These are phyloP conservation scores for Centrocercus urophasianus DNA, from an alignment of 2,113 vertebrate species.

Conservation along the genomic window DNA sequence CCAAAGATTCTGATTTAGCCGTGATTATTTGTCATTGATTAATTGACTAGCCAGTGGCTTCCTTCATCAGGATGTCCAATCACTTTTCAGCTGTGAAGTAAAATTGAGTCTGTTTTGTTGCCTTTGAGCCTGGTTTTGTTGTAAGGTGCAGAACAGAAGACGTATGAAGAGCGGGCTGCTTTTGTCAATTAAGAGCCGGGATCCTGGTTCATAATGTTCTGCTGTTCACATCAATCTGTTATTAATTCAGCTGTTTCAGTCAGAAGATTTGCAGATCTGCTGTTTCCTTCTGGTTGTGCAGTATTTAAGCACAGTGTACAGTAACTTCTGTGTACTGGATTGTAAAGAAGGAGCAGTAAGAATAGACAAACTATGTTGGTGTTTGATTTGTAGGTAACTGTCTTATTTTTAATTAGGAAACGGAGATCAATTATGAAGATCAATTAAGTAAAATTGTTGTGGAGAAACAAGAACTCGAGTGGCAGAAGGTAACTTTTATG, in stretches of 20 bases:
- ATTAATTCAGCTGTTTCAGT: not conserved
- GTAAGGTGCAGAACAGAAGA: not conserved
- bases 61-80: not conserved
- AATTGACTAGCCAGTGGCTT: not conserved
- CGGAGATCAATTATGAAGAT: slow-evolving; percentile 86
- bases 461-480: slow-evolving; percentile 93
- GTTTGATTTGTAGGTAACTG: not conserved
- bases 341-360: not conserved
- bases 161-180: not conserved
- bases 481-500: slow-evolving; percentile 83
- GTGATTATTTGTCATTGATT: not conserved
- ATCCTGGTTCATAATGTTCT: not conserved
- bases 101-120: not conserved
- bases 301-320: not conserved
- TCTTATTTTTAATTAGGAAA: slow-evolving; percentile 80
- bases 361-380: not conserved
- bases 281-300: not conserved
- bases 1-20: not conserved
- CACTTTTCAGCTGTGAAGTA: not conserved
- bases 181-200: not conserved
- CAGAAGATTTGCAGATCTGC: not conserved
- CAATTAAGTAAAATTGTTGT: slow-evolving; percentile 88
- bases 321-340: not conserved
- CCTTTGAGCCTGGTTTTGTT: not conserved
- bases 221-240: not conserved